Conservation (phyloP, 2,797 vertebrate genomes). For the Coreius guichenoti region DNA sequence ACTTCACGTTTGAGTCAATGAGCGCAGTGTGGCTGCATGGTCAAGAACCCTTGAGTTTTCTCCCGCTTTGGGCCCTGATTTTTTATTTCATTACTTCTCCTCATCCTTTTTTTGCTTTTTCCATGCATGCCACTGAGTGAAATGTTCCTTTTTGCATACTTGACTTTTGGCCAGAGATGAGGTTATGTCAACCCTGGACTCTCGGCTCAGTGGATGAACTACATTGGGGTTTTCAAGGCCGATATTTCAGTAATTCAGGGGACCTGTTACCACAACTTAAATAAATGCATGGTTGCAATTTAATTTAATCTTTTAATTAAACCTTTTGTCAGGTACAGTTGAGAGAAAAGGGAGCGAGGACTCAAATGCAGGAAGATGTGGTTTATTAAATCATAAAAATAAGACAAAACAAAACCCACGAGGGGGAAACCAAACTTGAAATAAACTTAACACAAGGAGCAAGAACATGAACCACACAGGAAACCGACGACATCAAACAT, state of each 20-base stretch:
- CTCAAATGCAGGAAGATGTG: too few relatives aligned
- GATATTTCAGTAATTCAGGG: not conserved
- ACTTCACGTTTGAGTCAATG: conserved; percentile 77
- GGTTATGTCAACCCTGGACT: conserved; percentile 47
- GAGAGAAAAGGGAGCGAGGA: too few relatives aligned
- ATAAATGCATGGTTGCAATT: too few relatives aligned
- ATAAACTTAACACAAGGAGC: too few relatives aligned
- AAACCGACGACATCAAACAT: too few relatives aligned
- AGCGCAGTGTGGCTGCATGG: conserved; percentile 75
- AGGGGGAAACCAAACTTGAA: too few relatives aligned
- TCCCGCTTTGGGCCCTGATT: conserved; percentile 29
- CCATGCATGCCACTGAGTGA: conserved; percentile 64
- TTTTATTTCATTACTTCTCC: conserved; percentile 49
- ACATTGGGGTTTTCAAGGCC: not conserved
- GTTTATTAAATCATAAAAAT: too few relatives aligned
- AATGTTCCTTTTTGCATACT: conserved; percentile 58
- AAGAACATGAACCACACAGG: too few relatives aligned
- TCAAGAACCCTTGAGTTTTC: conserved; percentile 56
- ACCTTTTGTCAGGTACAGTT: too few relatives aligned
- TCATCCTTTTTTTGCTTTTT: conserved; percentile 29
- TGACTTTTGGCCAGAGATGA: conserved; percentile 56
- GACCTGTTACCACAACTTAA: too few relatives aligned
- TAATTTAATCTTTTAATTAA: too few relatives aligned
- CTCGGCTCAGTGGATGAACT: conserved; percentile 26
- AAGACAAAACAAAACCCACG: too few relatives aligned